A percentile compares a stretch with the other conserved stretches of the same genome.
Evolutionary conservation across 2,797 vertebrate genomes (phyloP).

Genomic region (Siniperca undulata): DNA sequence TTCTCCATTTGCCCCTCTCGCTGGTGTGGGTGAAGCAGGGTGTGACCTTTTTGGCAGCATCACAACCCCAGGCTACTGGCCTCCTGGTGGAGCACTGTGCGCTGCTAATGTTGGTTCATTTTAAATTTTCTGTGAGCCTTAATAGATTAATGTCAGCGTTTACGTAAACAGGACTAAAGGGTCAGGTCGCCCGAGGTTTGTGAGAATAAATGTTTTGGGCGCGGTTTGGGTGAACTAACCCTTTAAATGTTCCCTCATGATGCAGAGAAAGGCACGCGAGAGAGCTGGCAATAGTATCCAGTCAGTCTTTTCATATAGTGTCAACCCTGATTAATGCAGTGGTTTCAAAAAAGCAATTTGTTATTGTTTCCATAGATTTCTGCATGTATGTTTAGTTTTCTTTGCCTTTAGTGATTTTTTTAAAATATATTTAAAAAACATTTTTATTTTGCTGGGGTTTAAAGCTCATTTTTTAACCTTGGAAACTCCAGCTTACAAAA

Average conservation of each 20-base stretch:
- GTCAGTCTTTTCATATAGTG: not conserved
- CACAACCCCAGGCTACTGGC: not conserved
- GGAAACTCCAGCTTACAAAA: not conserved
- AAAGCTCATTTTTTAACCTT: not conserved
- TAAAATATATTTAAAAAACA: not conserved
- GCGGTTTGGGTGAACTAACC: not conserved
- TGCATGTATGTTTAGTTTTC: too few species aligned
- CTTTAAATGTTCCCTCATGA: not conserved
- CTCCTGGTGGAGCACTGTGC: not conserved
- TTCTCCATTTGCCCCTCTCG: conserved; percentile 30
- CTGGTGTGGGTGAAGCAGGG: conserved; percentile 25
- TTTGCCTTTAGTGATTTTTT: not conserved
- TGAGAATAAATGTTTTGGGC: too few species aligned
- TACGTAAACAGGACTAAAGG: conserved; percentile 15
- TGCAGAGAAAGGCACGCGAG: not conserved
- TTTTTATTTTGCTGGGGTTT: too few species aligned
- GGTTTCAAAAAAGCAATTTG: not conserved
- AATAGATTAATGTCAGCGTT: conserved; percentile 18
- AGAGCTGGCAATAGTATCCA: not conserved
- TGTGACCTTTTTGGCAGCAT: conserved; percentile 33
- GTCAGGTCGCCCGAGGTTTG: not conserved
- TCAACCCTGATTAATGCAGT: not conserved
- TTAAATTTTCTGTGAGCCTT: conserved; percentile 2
- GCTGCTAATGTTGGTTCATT: conserved; percentile 9
- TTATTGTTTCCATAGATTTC: not conserved